Base-by-base conservation (phyloP, 2,888 invertebrate genomes). In the Encarsia formosa region DNA sequence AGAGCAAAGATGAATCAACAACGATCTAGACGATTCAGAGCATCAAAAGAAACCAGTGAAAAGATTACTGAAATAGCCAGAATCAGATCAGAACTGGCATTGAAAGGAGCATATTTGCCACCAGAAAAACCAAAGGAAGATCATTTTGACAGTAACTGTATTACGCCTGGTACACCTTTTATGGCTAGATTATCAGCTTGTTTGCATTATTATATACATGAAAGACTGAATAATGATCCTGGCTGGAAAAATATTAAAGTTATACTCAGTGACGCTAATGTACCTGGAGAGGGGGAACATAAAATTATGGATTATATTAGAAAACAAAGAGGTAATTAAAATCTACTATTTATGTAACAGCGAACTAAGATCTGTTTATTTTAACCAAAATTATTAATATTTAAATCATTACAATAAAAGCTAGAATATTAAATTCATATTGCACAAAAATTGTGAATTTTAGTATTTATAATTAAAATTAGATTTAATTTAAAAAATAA, bases 1-100 rank as follows among this genome's bases (percentile, higher is more conserved):
- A 80, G 98, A 68, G 99, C 99, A 0, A 99, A 99, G 78, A 99
- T 99, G 99, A 99, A 99, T 77, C 99, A 99, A 71, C 99, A 99
- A 71, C 81, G 99, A 50, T 97, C 97, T 1, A 82, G 99, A 60
- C 83, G 98, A 64, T 99, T 99, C 75, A 83, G 99, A 42, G 95
- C 98, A 0, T 91, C 97, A 0, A 98, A 99, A 71, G 99, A 99
- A 75, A 82, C 88, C 0, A 81, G 79, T 37, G 96, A 97, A 73
- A 96, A 95, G 74, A 84, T 88, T 22, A 81, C 85, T 18, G 93
- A 95, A 74, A 83, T 99, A 45, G 82, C 86, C 38, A 80, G 88
- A 48, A 84, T 93, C 57, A 80, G 91, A 19, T 81, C 83, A 0
- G 89, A 91, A 63, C 76, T 93, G 29, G 69, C 80, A 45, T 74